Conservation (phyloP, 30 jellyfish, hydroid and myxozoan species). For the Aurelia sp. region DNA sequence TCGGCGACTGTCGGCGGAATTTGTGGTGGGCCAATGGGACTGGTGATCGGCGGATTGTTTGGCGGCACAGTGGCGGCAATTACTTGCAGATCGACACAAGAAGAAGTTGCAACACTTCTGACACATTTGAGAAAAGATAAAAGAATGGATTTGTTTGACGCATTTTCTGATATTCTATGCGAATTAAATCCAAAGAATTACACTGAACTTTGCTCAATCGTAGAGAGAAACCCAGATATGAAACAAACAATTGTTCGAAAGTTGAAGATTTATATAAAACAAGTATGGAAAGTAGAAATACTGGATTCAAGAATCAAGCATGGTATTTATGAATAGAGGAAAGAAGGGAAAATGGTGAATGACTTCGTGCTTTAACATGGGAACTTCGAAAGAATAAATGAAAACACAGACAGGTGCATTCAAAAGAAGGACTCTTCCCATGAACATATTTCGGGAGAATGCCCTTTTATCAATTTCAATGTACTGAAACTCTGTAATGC, state of each 20-base stretch:
- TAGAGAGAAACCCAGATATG: constrained; percentile 69
- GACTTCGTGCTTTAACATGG: too few species aligned
- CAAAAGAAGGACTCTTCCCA: too few species aligned
- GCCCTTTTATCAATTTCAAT: too few species aligned
- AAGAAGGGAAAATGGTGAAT: too few species aligned
- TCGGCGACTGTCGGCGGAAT: constrained; percentile 92
- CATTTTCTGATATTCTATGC: constrained; percentile 50
- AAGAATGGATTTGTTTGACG: constrained; percentile 46
- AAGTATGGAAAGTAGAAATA: constrained; percentile 68
- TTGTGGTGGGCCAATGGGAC: constrained; percentile 88
- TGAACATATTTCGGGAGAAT: too few species aligned
- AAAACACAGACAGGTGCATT: too few species aligned
- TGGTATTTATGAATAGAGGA: constrained; percentile 52
- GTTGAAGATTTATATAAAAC: constrained; percentile 42
- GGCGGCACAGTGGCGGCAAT: constrained; percentile 92
- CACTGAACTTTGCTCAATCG: constrained; percentile 67
- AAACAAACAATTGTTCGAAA: constrained; percentile 63
- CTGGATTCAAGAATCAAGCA: constrained; percentile 61
- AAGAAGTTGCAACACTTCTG: constrained; percentile 59
- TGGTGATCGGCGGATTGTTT: constrained; percentile 71
- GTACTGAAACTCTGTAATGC: too few species aligned
- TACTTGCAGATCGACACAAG: constrained; percentile 65
- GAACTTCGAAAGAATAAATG: too few species aligned
- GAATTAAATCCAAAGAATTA: constrained; percentile 42
- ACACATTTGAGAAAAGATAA: constrained; percentile 62